phyloP scores from a whole-genome alignment of 2,888 invertebrate genomes.

The Mantis religiosa region DNA sequence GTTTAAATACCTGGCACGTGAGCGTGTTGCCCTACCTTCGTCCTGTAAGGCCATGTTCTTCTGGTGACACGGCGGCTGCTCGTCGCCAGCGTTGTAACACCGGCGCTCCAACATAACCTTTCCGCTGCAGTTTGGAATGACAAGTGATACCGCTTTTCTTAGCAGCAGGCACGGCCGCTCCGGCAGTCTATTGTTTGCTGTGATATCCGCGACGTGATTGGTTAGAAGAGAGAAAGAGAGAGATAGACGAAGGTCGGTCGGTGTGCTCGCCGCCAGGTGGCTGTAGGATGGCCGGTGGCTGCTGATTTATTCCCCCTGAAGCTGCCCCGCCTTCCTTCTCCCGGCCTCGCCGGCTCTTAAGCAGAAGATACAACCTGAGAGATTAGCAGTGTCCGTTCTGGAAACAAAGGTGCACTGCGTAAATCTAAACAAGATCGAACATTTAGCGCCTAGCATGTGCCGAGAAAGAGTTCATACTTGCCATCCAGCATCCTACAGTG shows the following conservation, averaged over 20 bases:
- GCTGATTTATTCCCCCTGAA: neutral
- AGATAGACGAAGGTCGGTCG: neutral
- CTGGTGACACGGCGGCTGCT: neutral
- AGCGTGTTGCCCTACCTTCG: neutral
- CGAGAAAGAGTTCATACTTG: too few relatives aligned
- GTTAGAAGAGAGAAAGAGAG: neutral
- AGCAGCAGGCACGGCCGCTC: neutral
- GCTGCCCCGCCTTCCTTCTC: neutral
- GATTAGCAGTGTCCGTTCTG: neutral
- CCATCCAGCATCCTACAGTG: too few relatives aligned
- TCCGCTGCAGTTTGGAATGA: neutral
- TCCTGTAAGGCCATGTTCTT: neutral
- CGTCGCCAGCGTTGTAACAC: neutral
- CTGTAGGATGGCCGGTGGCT: neutral
- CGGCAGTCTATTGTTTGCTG: neutral
- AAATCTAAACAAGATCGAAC: too few relatives aligned
- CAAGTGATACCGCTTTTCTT: neutral
- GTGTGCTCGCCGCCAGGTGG: conserved; percentile 21
- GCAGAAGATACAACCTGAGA: neutral
- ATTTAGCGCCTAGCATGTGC: too few relatives aligned
- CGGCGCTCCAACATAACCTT: neutral
- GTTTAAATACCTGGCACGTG: neutral
- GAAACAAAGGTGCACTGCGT: neutral
- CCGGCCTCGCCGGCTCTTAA: neutral
- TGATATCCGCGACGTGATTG: neutral